These are phyloP conservation scores for Cephus cinctus DNA, from an alignment of 1,140 invertebrate genomes.

Conservation along the genomic window DNA sequence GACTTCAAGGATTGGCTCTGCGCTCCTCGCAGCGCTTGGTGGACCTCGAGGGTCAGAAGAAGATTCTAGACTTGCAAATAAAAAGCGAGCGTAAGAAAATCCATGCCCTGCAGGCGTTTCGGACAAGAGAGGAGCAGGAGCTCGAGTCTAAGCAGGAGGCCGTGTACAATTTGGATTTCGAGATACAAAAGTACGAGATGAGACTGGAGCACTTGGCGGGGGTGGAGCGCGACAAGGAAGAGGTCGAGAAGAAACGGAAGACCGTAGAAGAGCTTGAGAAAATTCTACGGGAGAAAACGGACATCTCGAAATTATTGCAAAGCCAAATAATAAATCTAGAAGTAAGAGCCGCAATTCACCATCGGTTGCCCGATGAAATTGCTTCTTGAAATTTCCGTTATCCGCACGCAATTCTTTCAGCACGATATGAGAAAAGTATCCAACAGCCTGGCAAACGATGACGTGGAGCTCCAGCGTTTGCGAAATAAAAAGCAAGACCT, in stretches of 20 bases:
- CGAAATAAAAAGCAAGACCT: constrained; percentile 53
- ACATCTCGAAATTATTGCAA: constrained; percentile 51
- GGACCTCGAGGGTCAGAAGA: constrained; percentile 38
- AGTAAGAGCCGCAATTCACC: constrained; percentile 32
- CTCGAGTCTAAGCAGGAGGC: constrained; percentile 45
- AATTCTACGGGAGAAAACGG: constrained; percentile 41
- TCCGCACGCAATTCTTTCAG: constrained; percentile 48
- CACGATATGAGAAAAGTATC: constrained; percentile 36
- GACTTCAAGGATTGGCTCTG: constrained; percentile 32
- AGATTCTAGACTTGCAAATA: constrained; percentile 27
- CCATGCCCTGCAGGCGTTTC: constrained; percentile 25
- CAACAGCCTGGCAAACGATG: constrained; percentile 33
- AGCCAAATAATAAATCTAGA: constrained; percentile 56
- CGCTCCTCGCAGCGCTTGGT: constrained; percentile 21
- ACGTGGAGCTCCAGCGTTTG: constrained; percentile 39
- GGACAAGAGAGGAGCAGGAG: constrained; percentile 33
- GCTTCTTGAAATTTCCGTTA: no score
- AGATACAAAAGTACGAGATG: constrained; percentile 39
- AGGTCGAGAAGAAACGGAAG: constrained; percentile 42
- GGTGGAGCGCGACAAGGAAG: constrained; percentile 31
- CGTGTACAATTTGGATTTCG: constrained; percentile 43
- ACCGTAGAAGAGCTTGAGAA: constrained; percentile 53
- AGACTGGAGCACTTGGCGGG: constrained; percentile 38
- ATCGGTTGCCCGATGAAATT: no score
- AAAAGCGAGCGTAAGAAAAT: constrained; percentile 32